phyloP scores from a whole-genome alignment of 2,113 vertebrate genomes.

The Sinocyclocheilus anophthalmus region DNA sequence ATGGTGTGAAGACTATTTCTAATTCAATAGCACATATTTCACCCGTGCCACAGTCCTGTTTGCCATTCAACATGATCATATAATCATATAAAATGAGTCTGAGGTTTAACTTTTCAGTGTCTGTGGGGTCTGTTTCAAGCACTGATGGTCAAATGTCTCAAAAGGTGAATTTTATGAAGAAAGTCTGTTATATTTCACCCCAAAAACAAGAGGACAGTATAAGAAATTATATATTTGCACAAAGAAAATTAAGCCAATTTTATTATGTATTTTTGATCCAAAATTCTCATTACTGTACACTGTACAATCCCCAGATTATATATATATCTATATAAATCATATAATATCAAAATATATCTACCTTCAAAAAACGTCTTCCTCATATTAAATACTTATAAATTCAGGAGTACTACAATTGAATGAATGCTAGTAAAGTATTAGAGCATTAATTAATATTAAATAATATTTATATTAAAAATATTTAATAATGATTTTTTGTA shows the following conservation, averaged over 20 bases:
- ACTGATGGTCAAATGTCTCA: neutral
- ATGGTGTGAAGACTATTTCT: slow-evolving; percentile 1
- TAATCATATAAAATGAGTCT: neutral
- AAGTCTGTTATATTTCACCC: neutral
- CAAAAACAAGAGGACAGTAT: neutral
- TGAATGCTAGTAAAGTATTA: neutral
- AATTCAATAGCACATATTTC: neutral
- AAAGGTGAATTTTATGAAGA: neutral
- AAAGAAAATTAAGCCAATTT: too few species aligned
- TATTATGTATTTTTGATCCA: too few species aligned
- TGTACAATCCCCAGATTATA: too few species aligned
- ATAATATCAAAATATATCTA: too few species aligned
- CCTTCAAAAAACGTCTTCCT: too few species aligned
- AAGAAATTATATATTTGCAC: too few species aligned
- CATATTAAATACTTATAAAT: neutral
- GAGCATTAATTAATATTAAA: neutral
- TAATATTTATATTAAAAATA: neutral
- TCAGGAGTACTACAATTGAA: neutral
- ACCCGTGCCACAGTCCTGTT: neutral
- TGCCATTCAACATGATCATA: neutral
- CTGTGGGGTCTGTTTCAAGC: neutral
- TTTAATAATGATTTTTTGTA: neutral
- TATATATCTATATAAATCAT: too few species aligned
- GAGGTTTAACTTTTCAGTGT: neutral
- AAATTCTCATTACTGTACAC: too few species aligned